Conservation (phyloP, 1,140 invertebrate genomes). For the Episyrphus balteatus region DNA sequence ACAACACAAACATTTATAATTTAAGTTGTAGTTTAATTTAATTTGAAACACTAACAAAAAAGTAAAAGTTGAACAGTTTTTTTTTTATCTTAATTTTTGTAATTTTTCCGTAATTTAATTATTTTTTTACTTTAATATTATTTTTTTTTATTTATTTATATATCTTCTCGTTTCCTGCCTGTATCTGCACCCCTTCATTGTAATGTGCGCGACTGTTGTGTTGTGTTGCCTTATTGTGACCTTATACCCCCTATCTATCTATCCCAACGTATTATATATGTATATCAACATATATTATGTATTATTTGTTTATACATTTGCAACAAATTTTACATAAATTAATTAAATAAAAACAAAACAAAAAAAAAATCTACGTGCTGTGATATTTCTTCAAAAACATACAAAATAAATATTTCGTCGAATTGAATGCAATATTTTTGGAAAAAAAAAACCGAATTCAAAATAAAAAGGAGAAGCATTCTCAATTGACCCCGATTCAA, state of each 20-base stretch:
- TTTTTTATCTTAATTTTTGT: slow-evolving; percentile 5
- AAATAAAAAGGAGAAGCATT: slow-evolving; percentile 49
- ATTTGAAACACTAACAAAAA: not conserved
- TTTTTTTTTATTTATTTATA: slow-evolving; percentile 10
- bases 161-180: slow-evolving; percentile 23
- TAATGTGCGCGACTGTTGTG: slow-evolving; percentile 8
- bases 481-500: slow-evolving; percentile 42
- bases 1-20: no score
- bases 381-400: slow-evolving; percentile 13
- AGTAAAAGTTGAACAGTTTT: not conserved
- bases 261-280: no score
- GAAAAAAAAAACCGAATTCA: slow-evolving; percentile 11
- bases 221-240: slow-evolving; percentile 1
- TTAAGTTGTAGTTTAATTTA: not conserved
- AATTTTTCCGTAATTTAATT: not conserved
- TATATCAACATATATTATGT: no score
- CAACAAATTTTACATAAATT: slow-evolving; percentile 19
- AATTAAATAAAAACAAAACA: slow-evolving; percentile 9
- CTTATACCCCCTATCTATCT: not conserved
- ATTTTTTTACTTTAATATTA: not conserved
- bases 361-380: slow-evolving; percentile 10
- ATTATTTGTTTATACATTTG: slow-evolving; percentile 6
- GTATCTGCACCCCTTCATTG: slow-evolving; percentile 20
- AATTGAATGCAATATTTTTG: slow-evolving; percentile 3
- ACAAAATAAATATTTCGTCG: slow-evolving; percentile 1